Conservation (phyloP, 2,888 invertebrate species). For the Drosophila demipolita region DNA sequence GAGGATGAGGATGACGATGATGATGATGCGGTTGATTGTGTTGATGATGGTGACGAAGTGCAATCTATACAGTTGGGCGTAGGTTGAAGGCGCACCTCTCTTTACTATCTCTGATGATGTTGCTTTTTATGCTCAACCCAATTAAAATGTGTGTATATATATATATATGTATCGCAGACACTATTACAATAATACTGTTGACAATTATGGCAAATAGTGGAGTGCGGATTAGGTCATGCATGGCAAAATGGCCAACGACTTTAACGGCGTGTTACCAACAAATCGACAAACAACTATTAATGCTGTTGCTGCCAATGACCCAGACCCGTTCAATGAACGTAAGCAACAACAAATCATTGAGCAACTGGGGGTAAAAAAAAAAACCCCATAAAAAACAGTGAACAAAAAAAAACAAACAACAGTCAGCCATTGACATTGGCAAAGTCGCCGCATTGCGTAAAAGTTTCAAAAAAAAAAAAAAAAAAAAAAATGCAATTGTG, state of each 20-base stretch:
- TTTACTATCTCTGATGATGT: conserved; percentile 17
- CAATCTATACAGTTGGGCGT: conserved; percentile 45
- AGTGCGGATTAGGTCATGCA: conserved; percentile 65
- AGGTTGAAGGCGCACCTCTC: conserved; percentile 52
- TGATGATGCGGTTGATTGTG: conserved; percentile 12
- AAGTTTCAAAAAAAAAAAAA: background rate
- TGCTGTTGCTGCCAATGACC: conserved; percentile 51
- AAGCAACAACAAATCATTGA: conserved; percentile 34
- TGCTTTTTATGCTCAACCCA: conserved; percentile 31
- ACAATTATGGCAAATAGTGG: conserved; percentile 58
- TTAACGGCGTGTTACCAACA: conserved; percentile 37
- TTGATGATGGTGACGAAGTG: conserved; percentile 13
- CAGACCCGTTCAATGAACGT: conserved; percentile 53
- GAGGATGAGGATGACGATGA: conserved; percentile 9
- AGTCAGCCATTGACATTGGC: conserved; percentile 58
- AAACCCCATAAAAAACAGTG: conserved; percentile 1
- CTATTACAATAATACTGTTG: conserved; percentile 46
- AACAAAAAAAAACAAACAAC: conserved; percentile 6
- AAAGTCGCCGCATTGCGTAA: conserved; percentile 51
- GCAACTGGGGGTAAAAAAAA: conserved; percentile 11
- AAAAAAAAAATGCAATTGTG: conserved; percentile 22
- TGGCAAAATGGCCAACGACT: conserved; percentile 53
- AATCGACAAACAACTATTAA: conserved; percentile 5
- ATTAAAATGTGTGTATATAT: conserved; percentile 42
- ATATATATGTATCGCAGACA: background rate